Evolutionary conservation across 2,113 vertebrate species (phyloP).

Genomic region (Hystrix cristata): DNA sequence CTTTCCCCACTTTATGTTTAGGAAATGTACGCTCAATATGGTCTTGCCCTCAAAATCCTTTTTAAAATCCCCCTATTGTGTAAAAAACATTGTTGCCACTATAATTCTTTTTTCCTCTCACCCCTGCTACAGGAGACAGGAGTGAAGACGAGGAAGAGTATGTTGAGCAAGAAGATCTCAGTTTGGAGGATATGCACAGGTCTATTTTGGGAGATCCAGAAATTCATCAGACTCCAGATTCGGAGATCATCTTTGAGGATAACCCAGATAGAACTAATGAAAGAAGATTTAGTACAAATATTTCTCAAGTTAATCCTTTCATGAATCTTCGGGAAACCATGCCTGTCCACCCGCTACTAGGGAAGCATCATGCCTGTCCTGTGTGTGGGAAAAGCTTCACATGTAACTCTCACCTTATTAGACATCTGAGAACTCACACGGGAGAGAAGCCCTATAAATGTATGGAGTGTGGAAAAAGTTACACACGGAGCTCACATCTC

Average conservation of each 20-base stretch:
- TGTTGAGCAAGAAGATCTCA: slow-evolving; percentile 60
- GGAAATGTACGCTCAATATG: background rate
- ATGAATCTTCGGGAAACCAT: slow-evolving; percentile 8
- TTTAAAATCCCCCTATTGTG: background rate
- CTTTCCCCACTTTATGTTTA: background rate
- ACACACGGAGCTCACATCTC: slow-evolving; percentile 82
- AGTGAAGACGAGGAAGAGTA: slow-evolving; percentile 74
- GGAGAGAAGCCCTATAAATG: slow-evolving; percentile 85
- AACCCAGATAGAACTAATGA: slow-evolving; percentile 62
- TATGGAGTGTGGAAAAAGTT: slow-evolving; percentile 83
- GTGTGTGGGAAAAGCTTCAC: slow-evolving; percentile 80
- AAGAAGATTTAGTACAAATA: slow-evolving; percentile 55
- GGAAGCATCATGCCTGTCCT: slow-evolving; percentile 72
- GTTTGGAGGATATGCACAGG: background rate
- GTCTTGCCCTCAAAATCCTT: background rate
- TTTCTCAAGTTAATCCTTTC: slow-evolving; percentile 64
- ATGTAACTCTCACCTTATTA: slow-evolving; percentile 80
- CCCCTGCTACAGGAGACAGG: slow-evolving; percentile 66
- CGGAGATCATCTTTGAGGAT: slow-evolving; percentile 76
- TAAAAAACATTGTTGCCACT: background rate
- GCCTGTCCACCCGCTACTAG: slow-evolving; percentile 13
- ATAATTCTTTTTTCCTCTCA: background rate
- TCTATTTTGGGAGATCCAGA: slow-evolving; percentile 63
- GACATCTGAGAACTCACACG: slow-evolving; percentile 83
- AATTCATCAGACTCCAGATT: slow-evolving; percentile 75